phyloP scores from a whole-genome alignment of 2,888 invertebrate species.

The Eutolmus rufibarbis region DNA sequence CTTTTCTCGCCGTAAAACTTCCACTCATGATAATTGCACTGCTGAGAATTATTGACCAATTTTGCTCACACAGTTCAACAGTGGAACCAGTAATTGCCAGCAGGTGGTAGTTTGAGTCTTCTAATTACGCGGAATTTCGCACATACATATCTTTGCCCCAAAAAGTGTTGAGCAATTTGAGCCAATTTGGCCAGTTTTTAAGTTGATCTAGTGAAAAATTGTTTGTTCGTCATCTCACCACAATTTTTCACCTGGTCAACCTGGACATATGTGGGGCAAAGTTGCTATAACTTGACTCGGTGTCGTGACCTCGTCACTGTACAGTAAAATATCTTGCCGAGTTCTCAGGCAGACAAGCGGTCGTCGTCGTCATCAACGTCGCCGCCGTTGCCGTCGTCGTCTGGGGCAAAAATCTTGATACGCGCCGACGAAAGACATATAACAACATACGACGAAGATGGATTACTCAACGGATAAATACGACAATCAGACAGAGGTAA shows the following conservation, averaged over 20 bases:
- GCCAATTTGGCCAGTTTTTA: neutral
- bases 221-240: neutral
- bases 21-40: neutral
- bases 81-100: neutral
- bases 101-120: neutral
- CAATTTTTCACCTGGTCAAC: neutral
- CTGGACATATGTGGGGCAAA: neutral
- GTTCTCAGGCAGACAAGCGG: neutral
- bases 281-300: neutral
- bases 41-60: neutral
- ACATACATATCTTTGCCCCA: neutral
- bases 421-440: neutral
- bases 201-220: neutral
- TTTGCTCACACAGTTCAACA: neutral
- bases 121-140: neutral
- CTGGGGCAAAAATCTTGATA: neutral
- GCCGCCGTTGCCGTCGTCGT: neutral
- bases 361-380: neutral
- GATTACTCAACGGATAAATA: neutral
- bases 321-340: neutral
- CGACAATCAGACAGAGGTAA: neutral
- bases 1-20: neutral
- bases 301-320: neutral
- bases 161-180: neutral
- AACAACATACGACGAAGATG: constrained; percentile 6